These are phyloP conservation scores for Catostylus mosaicus DNA, from an alignment of 30 jellyfish, hydroid and myxozoan genomes.

Conservation along the genomic window DNA sequence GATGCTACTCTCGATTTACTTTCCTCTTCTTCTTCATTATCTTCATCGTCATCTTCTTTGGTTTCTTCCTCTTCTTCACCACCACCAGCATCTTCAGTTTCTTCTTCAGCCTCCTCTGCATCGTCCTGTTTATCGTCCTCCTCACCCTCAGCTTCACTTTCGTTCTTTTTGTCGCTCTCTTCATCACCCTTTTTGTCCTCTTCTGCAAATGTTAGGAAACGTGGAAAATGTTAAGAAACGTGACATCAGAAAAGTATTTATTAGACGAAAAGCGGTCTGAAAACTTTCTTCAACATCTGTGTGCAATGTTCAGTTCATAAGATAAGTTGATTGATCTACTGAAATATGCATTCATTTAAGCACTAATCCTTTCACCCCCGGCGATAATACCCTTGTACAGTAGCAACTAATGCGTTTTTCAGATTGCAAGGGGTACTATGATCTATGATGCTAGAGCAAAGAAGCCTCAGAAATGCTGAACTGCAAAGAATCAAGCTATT, in stretches of 20 bases:
- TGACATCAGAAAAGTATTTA: background rate
- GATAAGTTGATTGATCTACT: background rate
- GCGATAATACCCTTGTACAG: too few relatives aligned
- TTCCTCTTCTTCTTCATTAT: background rate
- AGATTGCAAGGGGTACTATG: too few relatives aligned
- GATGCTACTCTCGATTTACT: constrained; percentile 7
- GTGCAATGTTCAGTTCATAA: too few relatives aligned
- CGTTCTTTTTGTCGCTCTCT: background rate
- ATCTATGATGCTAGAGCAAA: too few relatives aligned
- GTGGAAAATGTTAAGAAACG: background rate
- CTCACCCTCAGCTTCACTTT: background rate
- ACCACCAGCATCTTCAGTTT: constrained; percentile 1
- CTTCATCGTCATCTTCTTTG: constrained; percentile 10
- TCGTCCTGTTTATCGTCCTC: constrained; percentile 6
- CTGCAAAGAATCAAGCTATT: too few relatives aligned
- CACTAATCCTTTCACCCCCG: background rate
- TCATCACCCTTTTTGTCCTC: constrained; percentile 26
- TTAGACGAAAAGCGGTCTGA: too few relatives aligned
- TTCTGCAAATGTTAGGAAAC: background rate
- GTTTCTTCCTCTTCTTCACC: constrained; percentile 25
- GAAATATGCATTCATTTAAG: background rate
- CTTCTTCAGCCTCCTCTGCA: constrained; percentile 12
- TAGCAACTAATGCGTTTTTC: too few relatives aligned
- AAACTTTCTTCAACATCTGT: too few relatives aligned
- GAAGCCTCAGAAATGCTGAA: too few relatives aligned